Percentiles rank a stretch among this genome's conserved stretches.
Conservation (phyloP, 2,113 vertebrate species). For the Cyprinus carpio region DNA sequence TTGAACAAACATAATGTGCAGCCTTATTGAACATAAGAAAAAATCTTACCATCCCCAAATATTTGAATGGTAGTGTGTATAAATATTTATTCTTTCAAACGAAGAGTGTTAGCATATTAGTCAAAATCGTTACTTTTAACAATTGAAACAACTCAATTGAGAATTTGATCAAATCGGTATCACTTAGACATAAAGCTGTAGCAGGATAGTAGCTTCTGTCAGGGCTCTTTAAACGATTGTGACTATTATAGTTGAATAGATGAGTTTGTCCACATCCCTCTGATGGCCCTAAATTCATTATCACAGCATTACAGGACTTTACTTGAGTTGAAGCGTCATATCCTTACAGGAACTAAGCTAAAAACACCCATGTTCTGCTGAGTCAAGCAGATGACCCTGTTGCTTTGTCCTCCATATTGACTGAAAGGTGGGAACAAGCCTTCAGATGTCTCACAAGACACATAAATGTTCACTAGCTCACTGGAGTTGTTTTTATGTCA, state of each 20-base stretch:
- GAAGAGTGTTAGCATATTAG: no score
- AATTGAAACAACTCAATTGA: no score
- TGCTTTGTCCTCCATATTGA: constrained; percentile 49
- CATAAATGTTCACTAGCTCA: neutral
- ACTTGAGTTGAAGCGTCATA: constrained; percentile 67
- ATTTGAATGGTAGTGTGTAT: no score
- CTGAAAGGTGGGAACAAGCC: constrained; percentile 23
- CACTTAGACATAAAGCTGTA: neutral
- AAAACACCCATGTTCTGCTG: constrained; percentile 65
- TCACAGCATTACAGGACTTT: constrained; percentile 66
- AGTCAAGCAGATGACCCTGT: constrained; percentile 60
- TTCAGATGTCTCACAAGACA: neutral
- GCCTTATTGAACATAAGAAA: neutral
- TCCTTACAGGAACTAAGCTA: constrained; percentile 75
- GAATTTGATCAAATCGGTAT: neutral
- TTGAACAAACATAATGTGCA: neutral
- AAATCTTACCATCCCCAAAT: no score
- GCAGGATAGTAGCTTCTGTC: neutral
- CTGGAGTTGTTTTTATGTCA: neutral
- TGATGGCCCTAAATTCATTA: constrained; percentile 45
- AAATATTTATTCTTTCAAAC: no score
- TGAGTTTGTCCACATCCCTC: constrained; percentile 47
- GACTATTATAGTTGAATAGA: constrained; percentile 34
- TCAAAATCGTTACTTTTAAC: no score
- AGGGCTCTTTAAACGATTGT: neutral